These are phyloP conservation scores for Orientallactaga sibirica DNA, from an alignment of 2,797 vertebrate genomes.

Conservation along the genomic window DNA sequence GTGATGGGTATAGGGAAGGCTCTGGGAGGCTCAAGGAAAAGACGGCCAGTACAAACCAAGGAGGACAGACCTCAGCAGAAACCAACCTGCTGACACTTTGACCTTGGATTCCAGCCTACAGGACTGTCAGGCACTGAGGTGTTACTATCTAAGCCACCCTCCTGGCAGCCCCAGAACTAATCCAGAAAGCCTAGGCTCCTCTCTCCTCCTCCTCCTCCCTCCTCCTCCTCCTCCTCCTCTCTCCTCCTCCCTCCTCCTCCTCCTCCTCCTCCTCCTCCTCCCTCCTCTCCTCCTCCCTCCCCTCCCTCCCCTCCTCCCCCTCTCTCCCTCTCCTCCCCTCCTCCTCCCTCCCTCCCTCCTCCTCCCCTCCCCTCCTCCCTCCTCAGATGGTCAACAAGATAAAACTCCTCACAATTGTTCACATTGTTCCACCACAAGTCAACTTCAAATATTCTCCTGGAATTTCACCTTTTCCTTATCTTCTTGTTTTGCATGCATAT, in stretches of 20 bases:
- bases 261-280: too few relatives aligned
- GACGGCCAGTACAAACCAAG: too few relatives aligned
- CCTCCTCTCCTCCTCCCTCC: too few relatives aligned
- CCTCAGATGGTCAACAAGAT: background rate
- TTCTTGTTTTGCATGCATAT: too few relatives aligned
- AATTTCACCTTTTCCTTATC: too few relatives aligned
- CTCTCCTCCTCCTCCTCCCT: too few relatives aligned
- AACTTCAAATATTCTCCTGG: background rate
- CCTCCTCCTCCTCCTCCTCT: too few relatives aligned
- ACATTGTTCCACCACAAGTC: background rate
- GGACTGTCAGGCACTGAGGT: background rate
- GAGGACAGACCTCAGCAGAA: background rate
- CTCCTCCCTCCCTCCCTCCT: too few relatives aligned
- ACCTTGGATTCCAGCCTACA: background rate
- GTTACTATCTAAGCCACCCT: background rate
- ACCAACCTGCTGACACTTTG: fast-evolving
- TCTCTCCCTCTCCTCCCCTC: too few relatives aligned
- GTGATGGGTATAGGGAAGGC: background rate
- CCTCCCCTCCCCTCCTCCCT: too few relatives aligned
- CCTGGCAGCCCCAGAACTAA: background rate
- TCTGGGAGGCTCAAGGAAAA: background rate
- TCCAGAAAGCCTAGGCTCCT: background rate
- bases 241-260: too few relatives aligned
- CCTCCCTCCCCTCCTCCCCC: too few relatives aligned
- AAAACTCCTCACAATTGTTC: background rate